These are phyloP conservation scores for Pseudonaja textilis DNA, from an alignment of 2,113 vertebrate species.

Conservation along the genomic window DNA sequence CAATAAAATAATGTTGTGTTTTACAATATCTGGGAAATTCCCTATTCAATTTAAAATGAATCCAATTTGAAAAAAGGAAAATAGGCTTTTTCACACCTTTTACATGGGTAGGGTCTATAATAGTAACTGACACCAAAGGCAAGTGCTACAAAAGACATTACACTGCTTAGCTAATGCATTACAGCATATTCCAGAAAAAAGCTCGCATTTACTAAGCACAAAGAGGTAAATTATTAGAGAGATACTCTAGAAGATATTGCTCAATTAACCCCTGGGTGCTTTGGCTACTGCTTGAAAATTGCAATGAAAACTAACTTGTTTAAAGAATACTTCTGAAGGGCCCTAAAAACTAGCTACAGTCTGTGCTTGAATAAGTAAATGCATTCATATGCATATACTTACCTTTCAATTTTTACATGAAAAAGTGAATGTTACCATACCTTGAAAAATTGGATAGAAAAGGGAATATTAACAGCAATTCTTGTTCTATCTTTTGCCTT, in stretches of 20 bases:
- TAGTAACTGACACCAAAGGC: not conserved
- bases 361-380: not conserved
- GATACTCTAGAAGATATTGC: conserved; percentile 8
- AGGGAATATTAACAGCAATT: not conserved
- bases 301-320: conserved; percentile 22
- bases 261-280: conserved; percentile 2
- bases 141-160: conserved; percentile 4
- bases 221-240: not conserved
- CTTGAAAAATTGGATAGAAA: not conserved
- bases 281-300: conserved; percentile 17
- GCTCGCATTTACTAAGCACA: conserved; percentile 29
- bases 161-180: conserved; percentile 6
- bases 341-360: not conserved
- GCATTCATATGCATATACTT: not conserved
- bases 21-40: not conserved
- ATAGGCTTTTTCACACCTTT: not conserved
- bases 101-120: not conserved
- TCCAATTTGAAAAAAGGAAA: not conserved
- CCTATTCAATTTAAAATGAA: not conserved
- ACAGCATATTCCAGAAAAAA: conserved; percentile 25
- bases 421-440: not conserved
- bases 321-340: not conserved
- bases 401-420: not conserved
- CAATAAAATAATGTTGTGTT: not conserved
- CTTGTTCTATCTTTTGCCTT: not conserved